Base-by-base conservation (phyloP, 1,140 invertebrate genomes). In the Theocolax elegans region DNA sequence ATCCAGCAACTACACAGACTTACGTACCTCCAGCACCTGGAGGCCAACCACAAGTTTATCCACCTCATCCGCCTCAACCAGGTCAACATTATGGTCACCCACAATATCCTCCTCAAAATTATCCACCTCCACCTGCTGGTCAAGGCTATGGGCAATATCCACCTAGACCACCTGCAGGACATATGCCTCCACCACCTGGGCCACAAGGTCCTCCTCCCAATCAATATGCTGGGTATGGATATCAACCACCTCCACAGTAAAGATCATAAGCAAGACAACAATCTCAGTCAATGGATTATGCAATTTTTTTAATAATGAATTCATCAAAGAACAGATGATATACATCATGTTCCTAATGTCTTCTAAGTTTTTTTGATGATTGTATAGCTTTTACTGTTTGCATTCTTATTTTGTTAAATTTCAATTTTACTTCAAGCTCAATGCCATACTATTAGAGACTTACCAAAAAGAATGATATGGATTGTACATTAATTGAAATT, bases 181-280 rank as follows among this genome's bases (percentile, higher is more conserved):
- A 84, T 2, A 85, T 85, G 81, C 83, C 84, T 63, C 86, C 86
- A 9, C 85, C 85, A 10, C 85, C 85, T 4, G 84, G 84, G 13
- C 85, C 86, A 21, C 85, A 87, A 67, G 85, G 85, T 38, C 85
- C 83, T 40, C 84, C 83, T 27, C 83, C 84, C 13, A 86, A 84
- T 75, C 87, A 88, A 59, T 88, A 87, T 65, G 79, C 81, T 40
- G 84, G 84, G 10, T 87, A 87, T 62, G 84, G 83, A 6, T 87
- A 88, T 75, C 87, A 87, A 72, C 86, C 86, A 31, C 84, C 86
- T 42, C 83, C 85, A 25, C 86, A 86, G 74, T 87, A 80, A 80
- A 76, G 44, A 59, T 1, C 21, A 46, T 7, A 51, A 44, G 44
- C 23, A 59, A 49, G 12, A 66, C 35, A 10, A 31, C n/a, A 48